Conservation (phyloP, 2,113 vertebrate species). For the Heloderma charlesbogerti region DNA sequence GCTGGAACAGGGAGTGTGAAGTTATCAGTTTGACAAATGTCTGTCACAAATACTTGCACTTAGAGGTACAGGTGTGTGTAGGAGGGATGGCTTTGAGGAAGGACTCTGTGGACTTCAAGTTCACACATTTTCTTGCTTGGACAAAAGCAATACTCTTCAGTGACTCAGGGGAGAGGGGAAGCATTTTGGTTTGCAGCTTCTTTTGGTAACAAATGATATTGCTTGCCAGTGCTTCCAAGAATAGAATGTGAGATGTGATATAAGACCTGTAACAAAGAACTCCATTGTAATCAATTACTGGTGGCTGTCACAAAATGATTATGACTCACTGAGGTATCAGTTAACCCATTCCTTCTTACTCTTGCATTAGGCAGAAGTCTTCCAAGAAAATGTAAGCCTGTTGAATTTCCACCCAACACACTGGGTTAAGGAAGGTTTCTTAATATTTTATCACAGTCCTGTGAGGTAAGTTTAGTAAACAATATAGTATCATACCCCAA, state of each 20-base stretch:
- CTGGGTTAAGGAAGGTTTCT: not conserved
- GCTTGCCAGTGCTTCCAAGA: not conserved
- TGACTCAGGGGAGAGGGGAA: not conserved
- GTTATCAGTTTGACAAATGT: constrained; percentile 22
- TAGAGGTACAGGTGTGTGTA: not conserved
- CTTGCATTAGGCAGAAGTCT: not conserved
- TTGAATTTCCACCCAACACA: not conserved
- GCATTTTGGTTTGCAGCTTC: not conserved
- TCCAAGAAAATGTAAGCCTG: not conserved
- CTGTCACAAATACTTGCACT: constrained; percentile 3
- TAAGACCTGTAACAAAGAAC: constrained; percentile 5
- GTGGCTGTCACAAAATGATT: not conserved
- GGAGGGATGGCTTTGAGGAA: not conserved
- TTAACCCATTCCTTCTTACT: not conserved
- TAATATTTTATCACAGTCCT: not conserved
- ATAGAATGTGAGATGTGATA: not conserved
- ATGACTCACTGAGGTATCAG: not conserved
- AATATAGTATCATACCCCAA: not conserved
- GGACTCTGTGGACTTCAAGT: not conserved
- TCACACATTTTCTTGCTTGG: constrained; percentile 3
- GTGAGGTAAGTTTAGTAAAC: not conserved
- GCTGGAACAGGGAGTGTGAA: constrained; percentile 10
- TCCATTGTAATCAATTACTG: not conserved
- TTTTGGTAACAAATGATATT: not conserved
- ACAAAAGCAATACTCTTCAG: not conserved